Conservation (phyloP, 2,113 vertebrate species). For the Hippoglossus stenolepis region DNA sequence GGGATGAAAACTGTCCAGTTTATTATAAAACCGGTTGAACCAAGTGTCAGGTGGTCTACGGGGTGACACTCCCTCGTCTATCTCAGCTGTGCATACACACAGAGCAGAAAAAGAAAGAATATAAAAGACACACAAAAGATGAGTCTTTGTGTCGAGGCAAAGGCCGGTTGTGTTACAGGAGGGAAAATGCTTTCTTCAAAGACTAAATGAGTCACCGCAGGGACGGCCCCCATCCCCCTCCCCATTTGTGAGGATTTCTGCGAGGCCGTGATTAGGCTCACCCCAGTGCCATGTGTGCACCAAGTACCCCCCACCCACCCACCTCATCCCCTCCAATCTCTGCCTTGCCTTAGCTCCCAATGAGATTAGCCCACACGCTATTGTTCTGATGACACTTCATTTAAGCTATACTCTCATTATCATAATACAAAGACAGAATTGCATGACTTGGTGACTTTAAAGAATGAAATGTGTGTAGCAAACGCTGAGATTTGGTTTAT, state of each 20-base stretch:
- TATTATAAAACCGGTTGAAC: conserved; percentile 34
- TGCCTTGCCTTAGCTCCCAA: conserved; percentile 53
- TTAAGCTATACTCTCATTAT: conserved; percentile 42
- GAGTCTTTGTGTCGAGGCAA: conserved; percentile 34
- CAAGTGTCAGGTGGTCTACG: conserved; percentile 11
- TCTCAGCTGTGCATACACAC: conserved; percentile 22
- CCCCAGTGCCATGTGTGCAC: conserved; percentile 76
- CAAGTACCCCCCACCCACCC: conserved; percentile 29
- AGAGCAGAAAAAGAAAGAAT: not conserved
- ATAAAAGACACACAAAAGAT: conserved; percentile 17
- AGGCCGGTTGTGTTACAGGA: conserved; percentile 32
- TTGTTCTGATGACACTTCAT: conserved; percentile 66
- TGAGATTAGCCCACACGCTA: conserved; percentile 68
- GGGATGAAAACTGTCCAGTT: conserved; percentile 46
- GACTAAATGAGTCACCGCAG: conserved; percentile 71
- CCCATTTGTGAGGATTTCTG: conserved; percentile 75
- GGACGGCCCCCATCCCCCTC: conserved; percentile 52
- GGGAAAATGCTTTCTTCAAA: conserved; percentile 59
- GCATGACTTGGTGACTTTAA: not conserved
- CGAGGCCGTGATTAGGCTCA: conserved; percentile 75
- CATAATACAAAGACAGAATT: conserved; percentile 11
- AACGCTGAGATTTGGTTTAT: not conserved
- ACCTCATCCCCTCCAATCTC: conserved; percentile 53
- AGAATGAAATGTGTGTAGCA: not conserved
- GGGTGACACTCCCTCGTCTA: conserved; percentile 23